Conservation (phyloP, 2,113 vertebrate species). For the Poicephalus meyeri region DNA sequence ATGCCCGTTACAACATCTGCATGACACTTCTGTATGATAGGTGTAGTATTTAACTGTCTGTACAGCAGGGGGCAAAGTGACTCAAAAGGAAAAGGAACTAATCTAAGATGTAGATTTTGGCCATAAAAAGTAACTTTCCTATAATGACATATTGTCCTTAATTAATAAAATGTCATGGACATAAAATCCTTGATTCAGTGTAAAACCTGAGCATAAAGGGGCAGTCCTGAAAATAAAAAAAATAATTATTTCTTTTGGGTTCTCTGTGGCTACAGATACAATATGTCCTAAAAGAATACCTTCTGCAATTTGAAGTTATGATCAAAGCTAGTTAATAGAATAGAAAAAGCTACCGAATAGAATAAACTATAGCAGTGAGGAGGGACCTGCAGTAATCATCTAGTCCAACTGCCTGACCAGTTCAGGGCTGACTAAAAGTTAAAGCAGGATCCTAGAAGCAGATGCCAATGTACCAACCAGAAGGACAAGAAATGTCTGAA, state of each 20-base stretch:
- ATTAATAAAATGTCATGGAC: background rate
- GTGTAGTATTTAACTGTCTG: background rate
- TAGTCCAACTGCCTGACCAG: background rate
- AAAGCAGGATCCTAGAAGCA: no score
- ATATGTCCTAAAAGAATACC: background rate
- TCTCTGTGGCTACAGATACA: background rate
- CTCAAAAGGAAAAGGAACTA: background rate
- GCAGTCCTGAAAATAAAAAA: background rate
- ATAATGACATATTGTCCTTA: background rate
- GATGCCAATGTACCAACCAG: no score
- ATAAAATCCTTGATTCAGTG: background rate
- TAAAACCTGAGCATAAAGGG: background rate
- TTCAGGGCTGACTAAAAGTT: background rate
- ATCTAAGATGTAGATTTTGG: background rate
- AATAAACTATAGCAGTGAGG: background rate
- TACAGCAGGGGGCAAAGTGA: slow-evolving; percentile 30
- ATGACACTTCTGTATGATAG: background rate
- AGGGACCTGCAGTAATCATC: background rate
- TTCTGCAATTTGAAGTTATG: background rate
- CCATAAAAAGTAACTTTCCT: background rate
- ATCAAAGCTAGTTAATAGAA: background rate
- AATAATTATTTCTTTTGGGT: background rate
- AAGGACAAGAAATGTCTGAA: no score
- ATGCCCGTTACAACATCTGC: background rate
- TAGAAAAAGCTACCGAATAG: background rate